Evolutionary conservation across 2,888 invertebrate genomes (phyloP).

Genomic region (Acronicta alni): DNA sequence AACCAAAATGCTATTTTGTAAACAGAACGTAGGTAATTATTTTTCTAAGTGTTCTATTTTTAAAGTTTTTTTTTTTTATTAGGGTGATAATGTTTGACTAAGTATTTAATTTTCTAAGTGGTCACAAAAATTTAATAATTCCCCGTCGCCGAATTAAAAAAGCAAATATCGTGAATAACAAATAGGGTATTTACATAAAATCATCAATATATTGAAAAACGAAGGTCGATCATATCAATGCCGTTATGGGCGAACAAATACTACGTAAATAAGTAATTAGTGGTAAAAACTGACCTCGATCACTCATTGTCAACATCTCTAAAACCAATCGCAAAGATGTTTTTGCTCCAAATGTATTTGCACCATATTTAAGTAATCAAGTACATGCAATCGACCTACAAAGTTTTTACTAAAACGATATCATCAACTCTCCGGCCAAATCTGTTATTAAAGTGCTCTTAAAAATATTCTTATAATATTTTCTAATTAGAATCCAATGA

Average conservation of each 20-base stretch:
- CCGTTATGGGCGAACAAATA: constrained; percentile 81
- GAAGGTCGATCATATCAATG: constrained; percentile 81
- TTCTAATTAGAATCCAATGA: constrained; percentile 59
- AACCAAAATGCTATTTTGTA: neutral
- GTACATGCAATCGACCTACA: constrained; percentile 21
- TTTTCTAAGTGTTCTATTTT: constrained; percentile 7
- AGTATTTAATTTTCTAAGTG: neutral
- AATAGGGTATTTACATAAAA: constrained; percentile 51
- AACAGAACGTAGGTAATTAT: neutral
- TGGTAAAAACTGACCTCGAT: constrained; percentile 79
- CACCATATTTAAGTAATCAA: constrained; percentile 25
- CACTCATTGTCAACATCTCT: constrained; percentile 75
- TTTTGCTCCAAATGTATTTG: constrained; percentile 44
- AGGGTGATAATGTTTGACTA: neutral
- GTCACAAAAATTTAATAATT: constrained; percentile 5
- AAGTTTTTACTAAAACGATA: constrained; percentile 9
- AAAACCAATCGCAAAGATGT: constrained; percentile 51
- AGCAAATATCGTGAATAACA: constrained; percentile 1
- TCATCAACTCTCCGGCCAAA: constrained; percentile 1
- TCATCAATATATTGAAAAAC: constrained; percentile 61
- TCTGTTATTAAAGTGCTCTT: constrained; percentile 10
- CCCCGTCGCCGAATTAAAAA: constrained; percentile 1
- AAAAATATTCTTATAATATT: constrained; percentile 24
- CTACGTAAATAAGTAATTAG: constrained; percentile 71
- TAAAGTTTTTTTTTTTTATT: neutral